phyloP scores from a whole-genome alignment of 2,113 vertebrate genomes.

The Cnemophilus loriae region DNA sequence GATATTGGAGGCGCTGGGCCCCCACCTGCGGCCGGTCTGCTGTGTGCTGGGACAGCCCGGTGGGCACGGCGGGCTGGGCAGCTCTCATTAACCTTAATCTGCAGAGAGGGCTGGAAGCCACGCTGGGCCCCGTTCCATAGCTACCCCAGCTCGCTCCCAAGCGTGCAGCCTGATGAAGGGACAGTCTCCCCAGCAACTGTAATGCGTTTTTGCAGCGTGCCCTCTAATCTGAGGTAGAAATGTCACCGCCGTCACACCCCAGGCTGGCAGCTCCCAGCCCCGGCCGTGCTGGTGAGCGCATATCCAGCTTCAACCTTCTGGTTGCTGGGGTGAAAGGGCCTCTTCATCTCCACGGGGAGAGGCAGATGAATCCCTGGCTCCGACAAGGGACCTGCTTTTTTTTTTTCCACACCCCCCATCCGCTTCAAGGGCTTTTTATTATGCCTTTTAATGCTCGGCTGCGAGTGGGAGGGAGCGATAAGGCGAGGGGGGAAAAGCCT shows the following conservation, averaged over 20 bases:
- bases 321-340: conserved; percentile 68
- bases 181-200: conserved; percentile 68
- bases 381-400: not conserved
- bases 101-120: not conserved
- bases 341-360: conserved; percentile 46
- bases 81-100: not conserved
- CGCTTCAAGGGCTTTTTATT: conserved; percentile 7
- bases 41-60: not conserved
- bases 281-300: conserved; percentile 12
- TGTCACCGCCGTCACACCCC: conserved; percentile 16
- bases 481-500: not conserved
- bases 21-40: not conserved
- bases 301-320: conserved; percentile 50
- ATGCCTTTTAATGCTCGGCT: conserved; percentile 37
- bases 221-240: conserved; percentile 54
- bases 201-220: not conserved
- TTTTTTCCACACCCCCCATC: not conserved
- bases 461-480: not conserved
- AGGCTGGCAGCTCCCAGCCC: conserved; percentile 46
- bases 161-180: conserved; percentile 9
- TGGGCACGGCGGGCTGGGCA: not conserved
- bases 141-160: conserved; percentile 24
- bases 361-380: conserved; percentile 37
- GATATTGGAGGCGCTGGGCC: not conserved
- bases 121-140: not conserved